A percentile compares a stretch with the other conserved stretches of the same genome.
Evolutionary conservation across 2,797 vertebrate species (phyloP).

Genomic region (Tachyglossus aculeatus): DNA sequence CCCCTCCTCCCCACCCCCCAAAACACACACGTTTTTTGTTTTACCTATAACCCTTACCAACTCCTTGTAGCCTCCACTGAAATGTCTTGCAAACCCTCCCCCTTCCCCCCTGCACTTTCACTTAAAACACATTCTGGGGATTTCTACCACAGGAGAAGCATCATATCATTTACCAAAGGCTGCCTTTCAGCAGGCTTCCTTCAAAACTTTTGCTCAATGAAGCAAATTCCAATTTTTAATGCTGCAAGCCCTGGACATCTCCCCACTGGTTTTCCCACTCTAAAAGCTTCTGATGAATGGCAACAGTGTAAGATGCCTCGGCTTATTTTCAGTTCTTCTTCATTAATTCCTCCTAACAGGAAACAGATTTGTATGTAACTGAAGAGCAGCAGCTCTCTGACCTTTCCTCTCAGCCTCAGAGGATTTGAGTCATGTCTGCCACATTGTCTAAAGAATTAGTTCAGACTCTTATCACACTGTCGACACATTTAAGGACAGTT

Average conservation of each 20-base stretch:
- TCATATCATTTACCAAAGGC: accelerated
- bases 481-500: constrained; percentile 53
- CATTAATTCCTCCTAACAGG: constrained; percentile 48
- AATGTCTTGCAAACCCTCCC: background rate
- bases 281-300: background rate
- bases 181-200: background rate
- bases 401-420: constrained; percentile 53
- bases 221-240: background rate
- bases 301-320: constrained; percentile 5
- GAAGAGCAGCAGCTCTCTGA: constrained; percentile 47
- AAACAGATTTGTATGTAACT: constrained; percentile 50
- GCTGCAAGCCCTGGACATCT: background rate
- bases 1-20: no score
- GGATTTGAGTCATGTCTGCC: constrained; percentile 59
- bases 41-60: background rate
- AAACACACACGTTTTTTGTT: background rate
- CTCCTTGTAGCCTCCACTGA: background rate
- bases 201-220: background rate
- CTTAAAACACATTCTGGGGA: background rate
- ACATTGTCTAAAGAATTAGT: constrained; percentile 56
- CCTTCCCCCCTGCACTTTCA: background rate
- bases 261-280: background rate
- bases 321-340: constrained; percentile 29
- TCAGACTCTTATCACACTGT: constrained; percentile 56
- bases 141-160: background rate